Base-by-base conservation (phyloP, 2,888 invertebrate species). In the Clanis bilineata region DNA sequence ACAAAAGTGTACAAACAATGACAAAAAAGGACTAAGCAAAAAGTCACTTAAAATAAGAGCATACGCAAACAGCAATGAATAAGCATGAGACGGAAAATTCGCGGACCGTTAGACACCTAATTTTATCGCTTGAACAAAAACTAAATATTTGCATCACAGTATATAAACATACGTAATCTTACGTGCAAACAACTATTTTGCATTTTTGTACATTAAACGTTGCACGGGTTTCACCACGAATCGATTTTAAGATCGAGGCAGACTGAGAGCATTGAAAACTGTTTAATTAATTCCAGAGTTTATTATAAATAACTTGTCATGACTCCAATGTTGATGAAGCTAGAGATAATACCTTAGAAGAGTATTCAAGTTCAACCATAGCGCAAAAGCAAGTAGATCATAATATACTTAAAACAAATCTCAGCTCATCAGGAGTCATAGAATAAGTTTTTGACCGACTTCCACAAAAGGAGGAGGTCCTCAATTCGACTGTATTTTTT, bases 131-230 rank as follows among this genome's bases (percentile, higher is more conserved):
- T 47, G 41, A 45, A 45, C 47, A 18, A 41, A 41, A 62, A 62
- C 59, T 28, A 18, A 47, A 47, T 21, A 59, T 23, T 55, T 55
- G 56, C 60, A 61, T 72, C 65, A 64, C 57, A 61, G 38, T 70
- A 67, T 69, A 62, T 64, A 61, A 62, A 63, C 65, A 67, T 44
- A 59, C 51, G 72, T 70, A 64, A 72, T 66, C 64, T 69, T 38
- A 66, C 67, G 67, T 68, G 66, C 65, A 62, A 63, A 61, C 61
- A 58, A 66, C 18, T 70, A 36, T 55, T 73, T 74, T 64, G 57
- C 69, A 72, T 74, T 58, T 56, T 28, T 65, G 67, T 65, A 71
- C 65, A 65, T 58, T 64, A 44, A 61, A 62, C 67, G 58, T 65
- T 60, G 57, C 69, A 68, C 57, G 61, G 62, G 57, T 65, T 73